Base-by-base conservation (phyloP, 92 coral and sea anemone genomes). In the Epizoanthus rinbou region DNA sequence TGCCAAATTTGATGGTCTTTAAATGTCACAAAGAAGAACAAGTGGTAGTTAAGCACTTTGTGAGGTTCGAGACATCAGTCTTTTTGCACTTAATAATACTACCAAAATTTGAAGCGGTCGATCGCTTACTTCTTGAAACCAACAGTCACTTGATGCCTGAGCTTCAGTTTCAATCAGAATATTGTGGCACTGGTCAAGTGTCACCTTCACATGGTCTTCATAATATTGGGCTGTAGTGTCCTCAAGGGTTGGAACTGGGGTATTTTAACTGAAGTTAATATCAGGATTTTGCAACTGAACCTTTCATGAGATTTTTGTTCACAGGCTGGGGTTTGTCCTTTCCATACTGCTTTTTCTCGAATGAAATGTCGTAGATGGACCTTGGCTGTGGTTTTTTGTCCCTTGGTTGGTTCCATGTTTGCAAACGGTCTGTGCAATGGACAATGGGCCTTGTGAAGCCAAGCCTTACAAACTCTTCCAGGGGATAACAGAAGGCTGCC, bases 41-140 rank as follows among this genome's bases (percentile, higher is more conserved):
- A 85, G 88, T 75, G 76, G 88, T 85, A 69, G 86, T 50, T 71
- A 83, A 60, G 67, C 21, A 37, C 64, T 76, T 58, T 25, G 33
- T 33, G n/a, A 85, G 83, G 16, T 85, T 85, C 75, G 62, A 75
- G 75, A 75, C 76, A 57, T 76, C 83, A 47, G 76, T 76, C 76
- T 74, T 75, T 76, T 75, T 75, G 52, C 76, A 69, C 33, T 85
- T 85, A 56, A 85, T 76, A 5, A 75, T 53, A 64, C 62, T 68
- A 64, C 78, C 84, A 57, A 85, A 85, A 75, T 85, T 66, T 17
- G 85, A 88, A 76, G 87, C 87, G 41, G 91, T 87, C 69, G 83
- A 65, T 66, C 87, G 64, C 17, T 59, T 79, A 8, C 54, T n/a
- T 71, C 89, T 53, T 68, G 58, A 72, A 80, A 86, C 87, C 87